Evolutionary conservation across 1,140 invertebrate species (phyloP), one percentile per base, ranked within the genome.

Genomic region (Nymphalis io): DNA sequence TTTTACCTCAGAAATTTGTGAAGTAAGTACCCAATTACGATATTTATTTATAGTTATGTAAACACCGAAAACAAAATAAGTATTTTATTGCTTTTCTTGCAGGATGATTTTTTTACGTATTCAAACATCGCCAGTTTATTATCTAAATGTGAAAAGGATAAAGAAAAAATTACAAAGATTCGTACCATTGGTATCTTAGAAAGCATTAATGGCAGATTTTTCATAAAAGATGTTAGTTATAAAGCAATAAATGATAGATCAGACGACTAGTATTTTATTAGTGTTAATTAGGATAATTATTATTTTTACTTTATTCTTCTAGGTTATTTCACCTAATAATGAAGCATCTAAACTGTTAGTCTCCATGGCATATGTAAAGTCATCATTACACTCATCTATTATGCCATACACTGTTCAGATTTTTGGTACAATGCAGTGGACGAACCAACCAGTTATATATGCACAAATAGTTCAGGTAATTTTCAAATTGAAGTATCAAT

Each of bases 361-460:
- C 21, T 87, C 84, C n/a, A 68, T 85, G 70, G 58, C 64, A 1
- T 85, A 88, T 62, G 40, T 85, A 57, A 82, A 80, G 23, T 60
- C 33, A 11, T 58, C 62, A 10, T 46, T 78, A 4, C 77, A 68
- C 15, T 83, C 81, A 4, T 78, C 74, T 1, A 59, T 81, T 1
- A 78, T 82, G 12, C 85, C 87, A 23, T 81, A 83, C 59, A 63
- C 84, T 1, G 81, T 87, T 0, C 86, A 89, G 66, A 21, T 91
- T 5, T 88, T 88, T 84, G 89, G 89, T 4, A 78, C 67, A 15
- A 40, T 89, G 38, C 82, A 85, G 53, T 89, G 88, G 86, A 73
- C 63, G 13, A 76, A 75, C 6, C 67, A 65, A 38, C 89, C 89
- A 48, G 78, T 88, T 18, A 81, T 91, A 58, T 80, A 78, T 76